phyloP scores from a whole-genome alignment of 2,113 vertebrate species.

The Dromiciops gliroides region DNA sequence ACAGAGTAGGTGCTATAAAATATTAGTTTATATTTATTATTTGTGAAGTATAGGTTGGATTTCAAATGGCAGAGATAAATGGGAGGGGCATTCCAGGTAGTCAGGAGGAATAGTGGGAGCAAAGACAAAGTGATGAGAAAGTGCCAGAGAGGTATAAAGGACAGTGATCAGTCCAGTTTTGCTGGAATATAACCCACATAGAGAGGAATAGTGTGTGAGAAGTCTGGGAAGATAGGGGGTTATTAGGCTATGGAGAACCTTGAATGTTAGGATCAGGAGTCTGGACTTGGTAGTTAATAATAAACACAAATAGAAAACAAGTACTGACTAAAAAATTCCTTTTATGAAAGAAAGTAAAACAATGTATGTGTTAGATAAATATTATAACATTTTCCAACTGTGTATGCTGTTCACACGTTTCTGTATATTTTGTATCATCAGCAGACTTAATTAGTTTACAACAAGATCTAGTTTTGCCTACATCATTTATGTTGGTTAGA shows the following conservation, averaged over 20 bases:
- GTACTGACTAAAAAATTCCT: background rate
- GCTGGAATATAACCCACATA: background rate
- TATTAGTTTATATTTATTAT: background rate
- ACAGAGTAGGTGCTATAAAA: background rate
- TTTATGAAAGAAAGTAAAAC: constrained; percentile 30
- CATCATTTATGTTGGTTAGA: constrained; percentile 69
- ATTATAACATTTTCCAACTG: background rate
- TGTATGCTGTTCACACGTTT: constrained; percentile 50
- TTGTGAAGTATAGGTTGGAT: background rate
- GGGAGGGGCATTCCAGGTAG: background rate
- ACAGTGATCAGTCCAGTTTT: background rate
- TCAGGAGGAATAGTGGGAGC: background rate
- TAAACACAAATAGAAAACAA: background rate
- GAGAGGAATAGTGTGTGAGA: background rate
- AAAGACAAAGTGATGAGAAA: background rate
- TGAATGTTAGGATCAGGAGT: background rate
- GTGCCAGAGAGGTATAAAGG: background rate
- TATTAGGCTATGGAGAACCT: background rate
- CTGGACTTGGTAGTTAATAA: background rate
- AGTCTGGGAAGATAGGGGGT: background rate
- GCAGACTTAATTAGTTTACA: constrained; percentile 63
- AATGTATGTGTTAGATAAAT: constrained; percentile 6
- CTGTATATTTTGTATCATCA: constrained; percentile 50
- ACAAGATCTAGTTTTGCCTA: constrained; percentile 55
- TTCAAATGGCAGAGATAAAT: background rate